Conservation (phyloP, 2,113 vertebrate genomes). For the Takifugu flavidus region DNA sequence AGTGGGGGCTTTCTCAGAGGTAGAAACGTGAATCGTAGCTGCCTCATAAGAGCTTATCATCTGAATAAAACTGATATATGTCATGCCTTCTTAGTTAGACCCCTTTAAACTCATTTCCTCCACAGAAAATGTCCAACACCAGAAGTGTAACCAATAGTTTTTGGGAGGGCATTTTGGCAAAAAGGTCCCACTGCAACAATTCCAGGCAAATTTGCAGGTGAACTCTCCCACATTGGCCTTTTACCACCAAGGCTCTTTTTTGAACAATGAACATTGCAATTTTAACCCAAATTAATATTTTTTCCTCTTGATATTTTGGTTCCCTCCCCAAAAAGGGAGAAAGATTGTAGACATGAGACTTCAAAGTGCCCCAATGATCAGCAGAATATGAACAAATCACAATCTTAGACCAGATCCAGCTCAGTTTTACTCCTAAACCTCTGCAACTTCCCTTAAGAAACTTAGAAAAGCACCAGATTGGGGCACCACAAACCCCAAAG, state of each 20-base stretch:
- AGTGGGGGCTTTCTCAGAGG: constrained; percentile 24
- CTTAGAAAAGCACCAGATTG: background rate
- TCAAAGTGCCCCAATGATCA: background rate
- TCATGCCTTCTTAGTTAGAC: constrained; percentile 27
- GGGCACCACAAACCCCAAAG: background rate
- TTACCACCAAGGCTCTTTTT: too few relatives aligned
- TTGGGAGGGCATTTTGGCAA: constrained; percentile 7
- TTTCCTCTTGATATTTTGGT: too few relatives aligned
- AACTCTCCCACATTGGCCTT: too few relatives aligned
- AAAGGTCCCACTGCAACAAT: constrained; percentile 17
- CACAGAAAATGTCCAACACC: constrained; percentile 37
- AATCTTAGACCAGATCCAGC: too few relatives aligned
- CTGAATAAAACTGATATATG: constrained; percentile 42
- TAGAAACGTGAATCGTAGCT: constrained; percentile 44
- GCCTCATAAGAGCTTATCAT: constrained; percentile 29
- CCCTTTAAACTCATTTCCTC: constrained; percentile 31
- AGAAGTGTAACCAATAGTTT: constrained; percentile 52
- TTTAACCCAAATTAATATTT: too few relatives aligned
- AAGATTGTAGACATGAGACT: too few relatives aligned
- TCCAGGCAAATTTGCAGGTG: constrained; percentile 25
- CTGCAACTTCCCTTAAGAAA: too few relatives aligned
- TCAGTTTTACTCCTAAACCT: too few relatives aligned
- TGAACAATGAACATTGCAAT: too few relatives aligned
- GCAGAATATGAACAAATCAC: background rate
- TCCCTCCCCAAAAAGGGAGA: too few relatives aligned